Conservation (phyloP, 2,888 invertebrate species). For the Nowickia ferox region DNA sequence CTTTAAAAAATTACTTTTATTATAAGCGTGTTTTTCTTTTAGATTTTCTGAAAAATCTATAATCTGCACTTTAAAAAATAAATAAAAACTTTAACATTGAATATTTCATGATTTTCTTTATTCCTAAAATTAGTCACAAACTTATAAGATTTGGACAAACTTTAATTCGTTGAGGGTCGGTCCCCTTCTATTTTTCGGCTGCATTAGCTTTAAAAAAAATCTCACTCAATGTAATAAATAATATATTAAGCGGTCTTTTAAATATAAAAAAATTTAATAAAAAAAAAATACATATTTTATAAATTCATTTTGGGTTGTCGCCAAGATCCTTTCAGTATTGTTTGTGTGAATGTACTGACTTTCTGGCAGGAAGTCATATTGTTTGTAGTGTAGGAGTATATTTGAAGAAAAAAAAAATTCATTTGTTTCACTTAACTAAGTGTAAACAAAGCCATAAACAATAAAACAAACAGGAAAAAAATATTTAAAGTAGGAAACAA, state of each 20-base stretch:
- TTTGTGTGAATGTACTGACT: constrained; percentile 2
- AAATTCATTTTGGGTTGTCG: constrained; percentile 1
- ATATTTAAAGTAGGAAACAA: constrained; percentile 14
- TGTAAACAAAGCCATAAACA: constrained; percentile 65
- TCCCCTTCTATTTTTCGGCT: too few relatives aligned
- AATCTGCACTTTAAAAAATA: too few relatives aligned
- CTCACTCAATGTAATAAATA: too few relatives aligned
- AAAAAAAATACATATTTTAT: background rate
- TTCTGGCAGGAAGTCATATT: constrained; percentile 35
- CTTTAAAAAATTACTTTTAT: too few relatives aligned
- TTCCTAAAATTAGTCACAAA: too few relatives aligned
- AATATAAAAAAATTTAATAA: background rate
- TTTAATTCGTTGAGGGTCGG: too few relatives aligned
- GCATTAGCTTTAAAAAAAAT: too few relatives aligned
- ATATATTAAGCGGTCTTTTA: background rate
- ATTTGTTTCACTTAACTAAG: constrained; percentile 68
- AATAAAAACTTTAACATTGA: too few relatives aligned
- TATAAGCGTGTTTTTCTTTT: too few relatives aligned
- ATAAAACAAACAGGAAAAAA: constrained; percentile 29
- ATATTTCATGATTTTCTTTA: too few relatives aligned
- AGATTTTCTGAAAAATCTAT: too few relatives aligned
- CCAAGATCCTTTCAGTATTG: constrained; percentile 3
- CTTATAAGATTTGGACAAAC: too few relatives aligned
- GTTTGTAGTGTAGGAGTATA: constrained; percentile 7
- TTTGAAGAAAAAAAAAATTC: constrained; percentile 35